phyloP scores from a whole-genome alignment of 2,888 invertebrate species.

The Carterocephalus palaemon region DNA sequence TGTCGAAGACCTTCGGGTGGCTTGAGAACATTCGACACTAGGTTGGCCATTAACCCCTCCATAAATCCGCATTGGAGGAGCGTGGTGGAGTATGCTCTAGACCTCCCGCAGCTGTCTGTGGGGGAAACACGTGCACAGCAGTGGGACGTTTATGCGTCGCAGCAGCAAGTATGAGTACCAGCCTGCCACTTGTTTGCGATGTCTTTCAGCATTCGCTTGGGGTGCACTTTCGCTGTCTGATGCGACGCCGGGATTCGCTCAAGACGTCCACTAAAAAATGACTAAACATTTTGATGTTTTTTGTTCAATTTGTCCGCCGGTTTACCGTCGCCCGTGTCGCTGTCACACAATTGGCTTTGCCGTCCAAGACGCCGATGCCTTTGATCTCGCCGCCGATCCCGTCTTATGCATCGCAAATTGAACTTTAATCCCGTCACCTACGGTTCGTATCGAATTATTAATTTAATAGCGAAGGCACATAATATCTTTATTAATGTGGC shows the following conservation, averaged over 20 bases:
- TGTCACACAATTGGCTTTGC: conserved; percentile 69
- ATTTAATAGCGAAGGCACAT: conserved; percentile 52
- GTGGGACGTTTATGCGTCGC: no score
- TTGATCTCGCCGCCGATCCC: conserved; percentile 58
- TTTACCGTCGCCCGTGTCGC: conserved; percentile 34
- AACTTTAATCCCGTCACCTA: conserved; percentile 25
- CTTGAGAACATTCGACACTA: no score
- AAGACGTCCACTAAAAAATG: conserved; percentile 41
- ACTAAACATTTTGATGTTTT: conserved; percentile 51
- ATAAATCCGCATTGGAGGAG: no score
- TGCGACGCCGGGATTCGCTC: conserved; percentile 24
- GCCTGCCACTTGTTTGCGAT: no score
- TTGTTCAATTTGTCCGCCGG: conserved; percentile 38
- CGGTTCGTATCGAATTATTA: conserved; percentile 27
- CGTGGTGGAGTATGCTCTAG: no score
- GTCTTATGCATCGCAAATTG: conserved; percentile 14
- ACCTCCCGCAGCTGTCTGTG: no score
- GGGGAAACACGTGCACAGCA: no score
- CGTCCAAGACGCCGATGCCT: conserved; percentile 57
- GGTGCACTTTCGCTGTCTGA: neutral
- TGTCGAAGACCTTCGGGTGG: no score
- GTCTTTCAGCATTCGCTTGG: no score
- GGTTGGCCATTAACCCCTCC: no score
- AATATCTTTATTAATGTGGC: conserved; percentile 74
- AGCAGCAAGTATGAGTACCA: no score